These are phyloP conservation scores for Empidonax alnorum DNA, from an alignment of 2,113 vertebrate species.

Conservation along the genomic window DNA sequence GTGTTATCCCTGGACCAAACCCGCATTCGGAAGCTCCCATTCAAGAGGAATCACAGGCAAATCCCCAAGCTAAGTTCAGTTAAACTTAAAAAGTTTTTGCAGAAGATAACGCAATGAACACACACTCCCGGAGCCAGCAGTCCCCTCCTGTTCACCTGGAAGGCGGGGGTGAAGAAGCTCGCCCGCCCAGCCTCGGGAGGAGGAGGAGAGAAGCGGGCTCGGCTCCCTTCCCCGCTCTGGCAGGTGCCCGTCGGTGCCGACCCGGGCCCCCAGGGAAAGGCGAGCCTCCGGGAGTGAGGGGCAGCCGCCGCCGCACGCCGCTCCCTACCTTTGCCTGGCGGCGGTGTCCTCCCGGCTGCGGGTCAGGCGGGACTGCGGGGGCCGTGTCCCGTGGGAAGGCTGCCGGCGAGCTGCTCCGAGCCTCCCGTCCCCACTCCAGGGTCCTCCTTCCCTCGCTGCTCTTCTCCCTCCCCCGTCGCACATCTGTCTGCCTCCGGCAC, in stretches of 20 bases:
- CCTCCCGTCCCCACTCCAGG: background rate
- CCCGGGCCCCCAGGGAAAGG: too few species aligned
- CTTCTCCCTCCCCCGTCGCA: background rate
- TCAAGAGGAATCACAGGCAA: background rate
- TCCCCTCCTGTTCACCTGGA: background rate
- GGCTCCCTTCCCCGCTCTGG: fast-evolving
- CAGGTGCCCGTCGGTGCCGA: background rate
- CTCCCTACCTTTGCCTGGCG: background rate
- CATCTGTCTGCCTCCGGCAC: background rate
- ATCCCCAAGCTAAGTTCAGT: background rate
- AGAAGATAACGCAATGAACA: background rate
- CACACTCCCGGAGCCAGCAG: background rate
- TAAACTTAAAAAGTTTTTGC: background rate
- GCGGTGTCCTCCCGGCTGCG: background rate
- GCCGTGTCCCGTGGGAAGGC: background rate
- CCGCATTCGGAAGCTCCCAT: background rate
- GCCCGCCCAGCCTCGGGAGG: background rate
- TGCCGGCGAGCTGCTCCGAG: background rate
- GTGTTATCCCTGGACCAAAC: background rate
- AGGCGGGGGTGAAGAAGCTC: too few species aligned
- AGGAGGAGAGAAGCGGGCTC: background rate
- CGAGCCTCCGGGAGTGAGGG: background rate
- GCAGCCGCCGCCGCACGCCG: too few species aligned
- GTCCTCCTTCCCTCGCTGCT: background rate
- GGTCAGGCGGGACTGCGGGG: background rate